These are phyloP conservation scores for Elmis aenea DNA, from an alignment of 2,888 invertebrate genomes.

Conservation along the genomic window DNA sequence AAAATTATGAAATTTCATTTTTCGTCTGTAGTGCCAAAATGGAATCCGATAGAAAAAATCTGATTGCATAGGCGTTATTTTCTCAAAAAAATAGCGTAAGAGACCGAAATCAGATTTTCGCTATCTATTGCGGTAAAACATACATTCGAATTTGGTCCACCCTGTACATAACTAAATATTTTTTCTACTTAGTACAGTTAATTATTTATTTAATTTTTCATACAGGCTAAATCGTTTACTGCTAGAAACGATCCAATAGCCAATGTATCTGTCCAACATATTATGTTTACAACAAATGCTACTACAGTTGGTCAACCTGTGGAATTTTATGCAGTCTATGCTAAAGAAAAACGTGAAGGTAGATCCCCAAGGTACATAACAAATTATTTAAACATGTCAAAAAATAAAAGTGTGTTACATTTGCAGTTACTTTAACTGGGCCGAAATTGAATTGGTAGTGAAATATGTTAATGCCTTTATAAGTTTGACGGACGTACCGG, in stretches of 20 bases:
- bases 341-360: conserved; percentile 51
- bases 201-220: conserved; percentile 4
- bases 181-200: not conserved
- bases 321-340: conserved; percentile 56
- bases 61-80: no score
- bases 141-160: no score
- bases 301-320: conserved; percentile 42
- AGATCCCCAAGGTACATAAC: conserved; percentile 48
- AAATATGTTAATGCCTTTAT: conserved; percentile 55
- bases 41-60: no score
- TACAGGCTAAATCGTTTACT: conserved; percentile 29
- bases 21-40: no score
- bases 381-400: not conserved
- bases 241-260: conserved; percentile 33
- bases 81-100: no score
- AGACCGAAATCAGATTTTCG: no score
- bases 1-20: no score
- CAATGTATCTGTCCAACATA: conserved; percentile 25
- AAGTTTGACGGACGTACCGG: conserved; percentile 42
- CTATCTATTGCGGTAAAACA: no score
- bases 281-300: conserved; percentile 3
- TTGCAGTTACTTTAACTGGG: conserved; percentile 55
- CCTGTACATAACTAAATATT: not conserved
- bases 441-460: conserved; percentile 55
- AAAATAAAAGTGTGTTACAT: no score